phyloP scores from a whole-genome alignment of 2,888 invertebrate genomes.

The Cantharis flavilabris region DNA sequence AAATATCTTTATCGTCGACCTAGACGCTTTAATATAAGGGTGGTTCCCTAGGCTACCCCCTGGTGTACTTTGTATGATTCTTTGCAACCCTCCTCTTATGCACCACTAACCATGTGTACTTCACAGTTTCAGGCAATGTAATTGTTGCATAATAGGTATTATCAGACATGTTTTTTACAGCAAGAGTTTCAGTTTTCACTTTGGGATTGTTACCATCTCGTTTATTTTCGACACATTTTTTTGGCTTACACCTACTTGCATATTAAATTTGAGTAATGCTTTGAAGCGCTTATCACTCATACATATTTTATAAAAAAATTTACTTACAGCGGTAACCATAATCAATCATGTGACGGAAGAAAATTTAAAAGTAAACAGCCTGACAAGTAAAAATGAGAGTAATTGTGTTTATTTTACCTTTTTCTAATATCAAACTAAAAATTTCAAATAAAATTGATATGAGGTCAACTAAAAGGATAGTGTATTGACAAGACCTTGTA shows the following conservation, averaged over 20 bases:
- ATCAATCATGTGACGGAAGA: neutral
- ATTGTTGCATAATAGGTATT: conserved; percentile 1
- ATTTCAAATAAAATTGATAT: neutral
- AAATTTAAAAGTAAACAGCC: neutral
- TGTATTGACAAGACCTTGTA: neutral
- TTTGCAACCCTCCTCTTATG: conserved; percentile 12
- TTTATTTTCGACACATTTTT: neutral
- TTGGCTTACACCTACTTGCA: neutral
- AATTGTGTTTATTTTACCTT: neutral
- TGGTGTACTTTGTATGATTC: conserved; percentile 13
- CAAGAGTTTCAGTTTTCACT: neutral
- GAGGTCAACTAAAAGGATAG: neutral
- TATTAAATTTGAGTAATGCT: neutral
- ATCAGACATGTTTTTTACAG: neutral
- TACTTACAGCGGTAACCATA: neutral
- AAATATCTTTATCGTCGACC: conserved; percentile 15
- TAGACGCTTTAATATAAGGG: conserved; percentile 10
- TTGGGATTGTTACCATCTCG: too few relatives aligned
- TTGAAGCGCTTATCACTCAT: neutral
- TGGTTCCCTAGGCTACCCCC: conserved; percentile 17
- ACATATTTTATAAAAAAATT: neutral
- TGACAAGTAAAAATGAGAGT: neutral
- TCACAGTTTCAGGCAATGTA: conserved; percentile 12
- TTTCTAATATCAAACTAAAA: neutral
- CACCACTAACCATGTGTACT: conserved; percentile 16